Evolutionary conservation across 2,113 vertebrate species (phyloP).

Genomic region (Desmodus rotundus): DNA sequence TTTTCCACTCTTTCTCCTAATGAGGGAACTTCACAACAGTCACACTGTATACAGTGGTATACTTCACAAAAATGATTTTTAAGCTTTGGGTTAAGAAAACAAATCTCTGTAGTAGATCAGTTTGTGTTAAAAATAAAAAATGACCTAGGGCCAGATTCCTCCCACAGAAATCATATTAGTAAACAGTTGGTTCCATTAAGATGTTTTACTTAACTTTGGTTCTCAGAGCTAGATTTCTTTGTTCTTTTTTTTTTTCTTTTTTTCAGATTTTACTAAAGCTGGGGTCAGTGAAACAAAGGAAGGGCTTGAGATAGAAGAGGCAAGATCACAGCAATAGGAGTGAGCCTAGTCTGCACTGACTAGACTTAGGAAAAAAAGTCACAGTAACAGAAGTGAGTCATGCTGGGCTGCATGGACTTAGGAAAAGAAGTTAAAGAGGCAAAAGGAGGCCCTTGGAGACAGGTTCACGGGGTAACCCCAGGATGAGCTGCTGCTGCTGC

Average conservation of each 20-base stretch:
- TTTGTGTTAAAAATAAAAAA: not conserved
- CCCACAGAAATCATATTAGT: conserved; percentile 47
- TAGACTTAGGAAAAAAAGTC: not conserved
- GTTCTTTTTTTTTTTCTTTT: not conserved
- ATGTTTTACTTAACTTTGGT: conserved; percentile 40
- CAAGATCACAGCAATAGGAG: not conserved
- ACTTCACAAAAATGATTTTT: conserved; percentile 34
- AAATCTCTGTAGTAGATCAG: conserved; percentile 30
- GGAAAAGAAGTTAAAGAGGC: not conserved
- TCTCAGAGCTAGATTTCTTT: conserved; percentile 37
- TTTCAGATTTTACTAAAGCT: not conserved
- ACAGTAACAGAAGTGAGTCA: not conserved
- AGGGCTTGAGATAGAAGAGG: not conserved
- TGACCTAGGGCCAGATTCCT: conserved; percentile 39
- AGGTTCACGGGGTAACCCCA: not conserved
- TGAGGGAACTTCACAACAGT: not conserved
- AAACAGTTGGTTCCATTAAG: conserved; percentile 53
- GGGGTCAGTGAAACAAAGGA: not conserved
- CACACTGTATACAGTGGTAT: not conserved
- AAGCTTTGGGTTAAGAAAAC: conserved; percentile 39
- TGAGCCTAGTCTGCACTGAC: not conserved
- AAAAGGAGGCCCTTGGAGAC: not conserved
- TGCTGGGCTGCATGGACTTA: not conserved
- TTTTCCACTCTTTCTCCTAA: conserved; percentile 56
- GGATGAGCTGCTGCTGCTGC: not conserved